These are phyloP conservation scores for Neostethus bicornis DNA, from an alignment of 2,797 vertebrate genomes.

Conservation along the genomic window DNA sequence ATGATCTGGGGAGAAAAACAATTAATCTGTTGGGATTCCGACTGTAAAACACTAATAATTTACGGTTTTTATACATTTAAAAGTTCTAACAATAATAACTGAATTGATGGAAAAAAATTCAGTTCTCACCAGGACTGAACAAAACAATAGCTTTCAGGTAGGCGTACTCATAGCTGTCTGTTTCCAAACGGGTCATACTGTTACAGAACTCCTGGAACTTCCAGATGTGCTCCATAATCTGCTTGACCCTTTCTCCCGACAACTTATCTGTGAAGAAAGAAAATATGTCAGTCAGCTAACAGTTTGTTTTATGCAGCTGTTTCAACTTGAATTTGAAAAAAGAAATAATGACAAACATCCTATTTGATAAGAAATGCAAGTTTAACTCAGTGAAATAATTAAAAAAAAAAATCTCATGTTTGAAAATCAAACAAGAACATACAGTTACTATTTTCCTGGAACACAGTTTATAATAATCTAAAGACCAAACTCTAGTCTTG, in stretches of 20 bases:
- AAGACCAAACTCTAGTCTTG: background rate
- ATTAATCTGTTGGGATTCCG: slow-evolving; percentile 9
- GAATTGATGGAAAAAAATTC: background rate
- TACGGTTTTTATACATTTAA: background rate
- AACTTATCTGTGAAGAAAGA: slow-evolving; percentile 86
- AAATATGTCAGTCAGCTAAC: background rate
- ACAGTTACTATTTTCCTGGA: background rate
- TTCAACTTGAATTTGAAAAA: background rate
- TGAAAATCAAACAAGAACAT: background rate
- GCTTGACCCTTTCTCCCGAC: slow-evolving; percentile 93
- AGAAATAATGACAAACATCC: background rate
- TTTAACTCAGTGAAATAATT: background rate
- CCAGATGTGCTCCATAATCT: slow-evolving; percentile 99
- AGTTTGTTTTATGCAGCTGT: background rate
- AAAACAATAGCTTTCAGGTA: slow-evolving; percentile 98
- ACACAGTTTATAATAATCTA: background rate
- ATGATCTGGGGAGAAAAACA: slow-evolving; percentile 84
- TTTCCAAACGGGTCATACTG: slow-evolving; percentile 95
- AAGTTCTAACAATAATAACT: background rate
- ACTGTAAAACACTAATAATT: background rate
- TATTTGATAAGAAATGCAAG: background rate
- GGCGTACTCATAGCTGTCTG: slow-evolving; percentile 96
- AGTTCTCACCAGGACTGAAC: slow-evolving; percentile 95
- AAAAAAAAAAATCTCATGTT: background rate
- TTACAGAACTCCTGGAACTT: slow-evolving; percentile 99